These are phyloP conservation scores for Netelia virgata DNA, from an alignment of 2,888 invertebrate genomes.

Conservation along the genomic window DNA sequence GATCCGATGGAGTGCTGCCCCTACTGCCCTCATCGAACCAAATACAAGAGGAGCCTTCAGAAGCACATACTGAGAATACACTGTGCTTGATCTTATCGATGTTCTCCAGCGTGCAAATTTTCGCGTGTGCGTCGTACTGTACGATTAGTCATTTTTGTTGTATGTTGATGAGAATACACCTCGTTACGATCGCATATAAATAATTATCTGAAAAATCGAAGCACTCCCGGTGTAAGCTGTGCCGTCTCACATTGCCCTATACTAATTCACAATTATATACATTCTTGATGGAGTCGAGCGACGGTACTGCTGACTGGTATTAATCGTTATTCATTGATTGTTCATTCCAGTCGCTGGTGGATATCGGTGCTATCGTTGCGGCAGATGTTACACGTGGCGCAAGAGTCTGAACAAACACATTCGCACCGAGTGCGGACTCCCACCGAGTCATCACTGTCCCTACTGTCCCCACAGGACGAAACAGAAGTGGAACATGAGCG, in stretches of 20 bases:
- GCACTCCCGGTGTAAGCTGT: background rate
- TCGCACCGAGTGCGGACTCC: constrained; percentile 86
- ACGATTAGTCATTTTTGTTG: constrained; percentile 62
- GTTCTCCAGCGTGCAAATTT: background rate
- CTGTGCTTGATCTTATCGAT: constrained; percentile 66
- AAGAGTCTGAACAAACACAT: constrained; percentile 86
- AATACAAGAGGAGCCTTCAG: constrained; percentile 86
- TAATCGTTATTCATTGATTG: constrained; percentile 27
- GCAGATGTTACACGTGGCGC: constrained; percentile 86
- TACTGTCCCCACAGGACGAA: constrained; percentile 84
- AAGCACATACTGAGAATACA: constrained; percentile 85
- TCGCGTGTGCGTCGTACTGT: constrained; percentile 16
- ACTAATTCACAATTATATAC: background rate
- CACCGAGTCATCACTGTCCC: constrained; percentile 85
- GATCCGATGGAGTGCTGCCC: constrained; percentile 86
- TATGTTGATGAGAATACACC: constrained; percentile 54
- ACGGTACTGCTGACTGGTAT: background rate
- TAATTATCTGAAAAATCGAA: constrained; percentile 7
- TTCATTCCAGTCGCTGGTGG: constrained; percentile 57
- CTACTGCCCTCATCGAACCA: constrained; percentile 86
- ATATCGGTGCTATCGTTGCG: constrained; percentile 78
- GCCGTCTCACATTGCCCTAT: background rate
- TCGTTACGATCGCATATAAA: constrained; percentile 54
- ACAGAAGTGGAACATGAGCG: constrained; percentile 75
- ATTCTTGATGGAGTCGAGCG: background rate